Evolutionary conservation across 2,888 invertebrate genomes (phyloP).

Genomic region (Polydrusus pterygomalis): DNA sequence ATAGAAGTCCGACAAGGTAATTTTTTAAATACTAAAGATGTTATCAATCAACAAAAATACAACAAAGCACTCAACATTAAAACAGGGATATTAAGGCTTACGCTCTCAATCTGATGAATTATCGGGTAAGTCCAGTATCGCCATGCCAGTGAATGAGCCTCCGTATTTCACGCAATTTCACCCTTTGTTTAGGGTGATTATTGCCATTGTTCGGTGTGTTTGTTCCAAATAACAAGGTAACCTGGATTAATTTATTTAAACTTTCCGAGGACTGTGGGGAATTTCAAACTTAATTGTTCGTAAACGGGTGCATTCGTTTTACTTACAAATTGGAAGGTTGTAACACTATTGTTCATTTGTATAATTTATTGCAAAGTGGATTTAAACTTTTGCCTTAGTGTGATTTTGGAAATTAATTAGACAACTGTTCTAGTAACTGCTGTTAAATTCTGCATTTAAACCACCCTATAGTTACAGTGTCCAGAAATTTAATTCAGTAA

Average conservation of each 20-base stretch:
- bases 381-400: constrained; percentile 5
- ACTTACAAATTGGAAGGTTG: constrained; percentile 40
- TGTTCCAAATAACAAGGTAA: constrained; percentile 33
- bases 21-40: no score
- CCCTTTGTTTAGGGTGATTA: constrained; percentile 33
- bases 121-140: constrained; percentile 25
- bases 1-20: no score
- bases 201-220: constrained; percentile 11
- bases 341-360: no score
- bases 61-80: no score
- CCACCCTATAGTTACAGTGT: no score
- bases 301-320: constrained; percentile 29
- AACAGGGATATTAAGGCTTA: not conserved
- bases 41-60: no score
- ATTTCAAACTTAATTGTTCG: constrained; percentile 46
- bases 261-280: constrained; percentile 17
- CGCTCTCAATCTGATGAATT: constrained; percentile 20
- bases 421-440: not conserved
- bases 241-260: constrained; percentile 43
- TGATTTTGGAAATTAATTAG: constrained; percentile 10
- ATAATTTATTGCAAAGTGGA: constrained; percentile 25
- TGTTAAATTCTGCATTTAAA: not conserved
- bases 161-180: constrained; percentile 12
- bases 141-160: constrained; percentile 4
- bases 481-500: no score